Base-by-base conservation (phyloP, 1,140 invertebrate species). In the Parapsyche elsis region DNA sequence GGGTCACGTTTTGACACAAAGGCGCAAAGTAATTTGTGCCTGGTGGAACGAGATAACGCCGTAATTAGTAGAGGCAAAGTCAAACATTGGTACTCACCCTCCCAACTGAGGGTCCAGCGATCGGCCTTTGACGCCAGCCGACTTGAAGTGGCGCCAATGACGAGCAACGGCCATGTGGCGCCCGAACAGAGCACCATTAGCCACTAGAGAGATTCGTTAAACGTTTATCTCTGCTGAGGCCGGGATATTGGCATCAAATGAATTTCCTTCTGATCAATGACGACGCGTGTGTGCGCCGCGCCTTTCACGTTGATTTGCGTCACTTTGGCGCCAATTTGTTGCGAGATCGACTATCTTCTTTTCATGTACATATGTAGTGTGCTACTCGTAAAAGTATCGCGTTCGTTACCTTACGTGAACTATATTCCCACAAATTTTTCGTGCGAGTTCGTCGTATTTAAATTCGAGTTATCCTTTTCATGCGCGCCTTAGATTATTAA, bases 81-180 rank as follows among this genome's bases (percentile, higher is more conserved):
- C 64, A 67, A 67, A 67, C 64, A 67, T 24, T 14, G 19, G 24
- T 23, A 4, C 64, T 61, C 64, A 23, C 49, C 49, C 49, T 53
- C 12, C 49, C 16, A 4, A 14, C 49, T 14, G 16, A 53, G 49
- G 49, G 49, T 14, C 10, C 10, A 12, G 49, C 49, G 49, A 53
- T 14, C 49, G 16, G 10, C 49, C 49, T 14, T 53, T 53, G 16
- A 53, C 49, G 16, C 12, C 49, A 14, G 49, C 16, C 49, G 49
- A 53, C 49, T 53, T 53, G 49, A 53, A 53, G 49, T 53, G 49
- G 49, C 16, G 49, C 16, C 49, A 16, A 53, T 53, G 16, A 53
- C 49, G 10, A 53, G 16, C 49, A n/a, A 12, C 24, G 64, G 64
- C 64, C 64, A 67, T 67, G 64, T 67, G 64, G 64, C 64, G 21